Conservation (phyloP, 2,888 invertebrate species). For the Drosophila kokeensis region DNA sequence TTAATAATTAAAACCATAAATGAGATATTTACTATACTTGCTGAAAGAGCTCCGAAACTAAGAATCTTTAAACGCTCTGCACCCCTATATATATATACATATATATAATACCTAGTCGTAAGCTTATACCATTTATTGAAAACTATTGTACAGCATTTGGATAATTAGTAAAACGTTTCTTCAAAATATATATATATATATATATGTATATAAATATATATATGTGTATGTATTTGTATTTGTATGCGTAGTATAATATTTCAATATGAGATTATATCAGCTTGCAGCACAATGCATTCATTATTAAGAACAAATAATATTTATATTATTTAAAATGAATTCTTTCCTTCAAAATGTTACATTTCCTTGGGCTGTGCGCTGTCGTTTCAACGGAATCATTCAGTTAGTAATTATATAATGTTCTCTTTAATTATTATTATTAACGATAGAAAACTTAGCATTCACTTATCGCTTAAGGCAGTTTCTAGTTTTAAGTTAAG, state of each 20-base stretch:
- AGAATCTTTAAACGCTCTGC: constrained; percentile 45
- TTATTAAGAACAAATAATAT: constrained; percentile 4
- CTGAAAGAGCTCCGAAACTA: constrained; percentile 26
- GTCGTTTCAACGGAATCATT: constrained; percentile 53
- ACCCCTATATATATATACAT: constrained; percentile 26
- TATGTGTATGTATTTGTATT: background rate
- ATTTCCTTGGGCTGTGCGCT: constrained; percentile 75
- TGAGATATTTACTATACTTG: constrained; percentile 1
- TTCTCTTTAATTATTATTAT: constrained; percentile 11
- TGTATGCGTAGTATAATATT: constrained; percentile 14
- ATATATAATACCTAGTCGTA: constrained; percentile 48
- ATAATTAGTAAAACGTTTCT: constrained; percentile 22
- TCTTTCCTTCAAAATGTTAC: constrained; percentile 41
- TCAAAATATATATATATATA: constrained; percentile 13
- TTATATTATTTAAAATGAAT: constrained; percentile 6
- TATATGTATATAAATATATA: constrained; percentile 15
- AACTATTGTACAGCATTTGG: constrained; percentile 39
- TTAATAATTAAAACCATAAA: constrained; percentile 3
- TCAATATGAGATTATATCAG: constrained; percentile 44
- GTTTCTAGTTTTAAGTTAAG: constrained; percentile 42
- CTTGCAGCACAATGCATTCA: constrained; percentile 25
- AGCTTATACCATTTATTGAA: constrained; percentile 35
- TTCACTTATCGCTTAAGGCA: constrained; percentile 19
- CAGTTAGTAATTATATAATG: constrained; percentile 42
- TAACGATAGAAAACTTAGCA: constrained; percentile 11